phyloP scores from a whole-genome alignment of 1,140 invertebrate species.

The Drosophila novamexicana region DNA sequence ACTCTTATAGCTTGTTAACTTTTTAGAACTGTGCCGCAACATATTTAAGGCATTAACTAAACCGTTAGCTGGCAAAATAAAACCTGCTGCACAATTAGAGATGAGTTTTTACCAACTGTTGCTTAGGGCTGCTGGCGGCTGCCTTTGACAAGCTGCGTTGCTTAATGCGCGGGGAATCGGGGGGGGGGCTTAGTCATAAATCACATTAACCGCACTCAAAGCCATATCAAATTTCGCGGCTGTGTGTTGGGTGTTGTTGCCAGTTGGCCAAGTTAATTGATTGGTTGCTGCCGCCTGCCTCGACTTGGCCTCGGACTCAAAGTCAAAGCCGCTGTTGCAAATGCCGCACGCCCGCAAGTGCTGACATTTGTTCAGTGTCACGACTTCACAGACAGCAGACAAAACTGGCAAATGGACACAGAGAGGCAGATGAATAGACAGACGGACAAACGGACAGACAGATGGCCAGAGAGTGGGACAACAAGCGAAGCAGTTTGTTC shows the following conservation, averaged over 20 bases:
- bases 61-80: conserved; percentile 27
- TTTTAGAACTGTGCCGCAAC: background rate
- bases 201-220: conserved; percentile 64
- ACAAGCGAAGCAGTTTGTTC: conserved; percentile 59
- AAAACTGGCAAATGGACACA: conserved; percentile 23
- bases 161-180: conserved; percentile 10
- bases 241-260: conserved; percentile 36
- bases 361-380: conserved; percentile 81
- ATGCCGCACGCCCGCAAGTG: conserved; percentile 75
- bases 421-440: conserved; percentile 20
- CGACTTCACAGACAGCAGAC: conserved; percentile 59
- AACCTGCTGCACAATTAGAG: conserved; percentile 22
- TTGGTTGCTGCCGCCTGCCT: conserved; percentile 55
- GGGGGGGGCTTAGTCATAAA: conserved; percentile 39
- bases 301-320: conserved; percentile 70
- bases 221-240: conserved; percentile 76
- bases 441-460: conserved; percentile 21
- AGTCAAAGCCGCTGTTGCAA: conserved; percentile 51
- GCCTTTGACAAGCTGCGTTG: conserved; percentile 49
- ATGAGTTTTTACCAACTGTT: conserved; percentile 39
- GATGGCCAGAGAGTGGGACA: conserved; percentile 13
- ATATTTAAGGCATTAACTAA: background rate
- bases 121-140: conserved; percentile 40
- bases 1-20: background rate
- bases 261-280: conserved; percentile 72